Base-by-base conservation (phyloP, 2,888 invertebrate genomes). In the Nudaria mundana region DNA sequence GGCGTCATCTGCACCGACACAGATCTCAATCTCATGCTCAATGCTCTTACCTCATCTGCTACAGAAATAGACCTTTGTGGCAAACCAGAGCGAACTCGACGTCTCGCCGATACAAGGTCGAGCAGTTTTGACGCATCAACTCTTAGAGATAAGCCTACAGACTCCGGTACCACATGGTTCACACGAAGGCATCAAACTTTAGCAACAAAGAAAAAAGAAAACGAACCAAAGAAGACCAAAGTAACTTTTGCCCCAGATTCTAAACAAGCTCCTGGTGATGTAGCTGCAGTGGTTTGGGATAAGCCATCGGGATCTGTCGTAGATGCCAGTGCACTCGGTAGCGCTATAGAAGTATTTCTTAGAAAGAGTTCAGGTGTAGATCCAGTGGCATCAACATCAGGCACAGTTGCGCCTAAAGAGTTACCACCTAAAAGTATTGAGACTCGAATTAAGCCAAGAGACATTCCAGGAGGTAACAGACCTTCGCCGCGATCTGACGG, bases 121-220 rank as follows among this genome's bases (percentile, higher is more conserved):
- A 95, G 95, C 76, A 96, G 95, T 75, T 95, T 96, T 63, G 95
- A 96, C 73, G 92, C 95, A 0, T 95, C 95, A 12, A 91, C 94
- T 13, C 87, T 95, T 25, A 87, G 91, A 30, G 90, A 90, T 5
- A 78, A 79, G 44, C 71, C 80, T 1, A 61, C 64, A 44, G 81
- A 77, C 48, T 73, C 84, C 0, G 91, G 93, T 20, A 91, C 93
- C 5, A 93, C 92, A 37, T 95, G 95, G 95, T 94, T 95, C 71
- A 88, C 92, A 4, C 93, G 93, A 59, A 91, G 95, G 3, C 95
- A 95, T 67, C 94, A 94, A 66, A 95, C 95, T 0, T 90, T 94
- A 77, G 91, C 92, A 10, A 92, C 92, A 33, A 92, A 92, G 71
- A 90, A 89, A 56, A 90, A 90, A 66, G 90, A 89, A 46, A 77